phyloP scores from a whole-genome alignment of 2,888 invertebrate species.

The Leuctra nigra region DNA sequence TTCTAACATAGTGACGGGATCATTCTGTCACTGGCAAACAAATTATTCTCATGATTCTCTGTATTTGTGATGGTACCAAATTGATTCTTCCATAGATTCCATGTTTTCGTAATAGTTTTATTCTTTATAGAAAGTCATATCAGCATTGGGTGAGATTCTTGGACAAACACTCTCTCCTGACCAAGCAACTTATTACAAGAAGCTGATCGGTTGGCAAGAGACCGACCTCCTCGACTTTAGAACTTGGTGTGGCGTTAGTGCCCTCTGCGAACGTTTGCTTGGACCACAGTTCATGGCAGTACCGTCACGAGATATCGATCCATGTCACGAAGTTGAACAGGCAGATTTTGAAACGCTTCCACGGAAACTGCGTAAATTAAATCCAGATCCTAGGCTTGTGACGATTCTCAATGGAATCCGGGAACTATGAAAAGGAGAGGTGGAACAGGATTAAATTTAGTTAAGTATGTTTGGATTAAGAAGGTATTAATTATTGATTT shows the following conservation, averaged over 20 bases:
- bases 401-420: constrained; percentile 46
- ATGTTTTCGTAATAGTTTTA: too few species aligned
- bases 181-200: constrained; percentile 45
- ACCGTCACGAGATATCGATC: constrained; percentile 54
- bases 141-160: constrained; percentile 56
- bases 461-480: neutral
- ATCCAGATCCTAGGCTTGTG: constrained; percentile 44
- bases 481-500: constrained; percentile 3
- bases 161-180: constrained; percentile 50
- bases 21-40: too few species aligned
- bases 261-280: constrained; percentile 64
- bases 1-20: too few species aligned
- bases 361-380: constrained; percentile 43
- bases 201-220: constrained; percentile 48
- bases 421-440: neutral
- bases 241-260: constrained; percentile 73
- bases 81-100: too few species aligned
- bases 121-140: constrained; percentile 47
- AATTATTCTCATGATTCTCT: too few species aligned
- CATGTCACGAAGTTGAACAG: constrained; percentile 63
- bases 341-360: constrained; percentile 62
- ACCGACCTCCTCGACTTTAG: constrained; percentile 56
- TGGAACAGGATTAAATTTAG: neutral
- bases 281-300: constrained; percentile 46
- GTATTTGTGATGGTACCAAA: too few species aligned